Conservation (phyloP, 2,888 invertebrate species). For the Acanthosepion esculentum region DNA sequence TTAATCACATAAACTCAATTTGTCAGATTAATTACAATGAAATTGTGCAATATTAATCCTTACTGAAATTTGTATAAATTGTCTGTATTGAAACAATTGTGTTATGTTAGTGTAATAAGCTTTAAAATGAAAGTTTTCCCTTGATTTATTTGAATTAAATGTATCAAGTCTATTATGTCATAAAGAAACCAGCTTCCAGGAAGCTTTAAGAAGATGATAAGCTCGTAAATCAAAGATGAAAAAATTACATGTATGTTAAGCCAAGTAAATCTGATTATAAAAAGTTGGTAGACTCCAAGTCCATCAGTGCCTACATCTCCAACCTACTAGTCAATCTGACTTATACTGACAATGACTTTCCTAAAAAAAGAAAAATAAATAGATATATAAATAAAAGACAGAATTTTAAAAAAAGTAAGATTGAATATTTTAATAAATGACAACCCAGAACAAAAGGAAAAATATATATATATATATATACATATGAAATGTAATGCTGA, state of each 20-base stretch:
- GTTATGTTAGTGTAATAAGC: neutral
- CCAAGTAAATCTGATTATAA: neutral
- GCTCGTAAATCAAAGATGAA: neutral
- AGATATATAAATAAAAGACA: neutral
- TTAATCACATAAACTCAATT: no score
- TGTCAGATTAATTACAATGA: neutral
- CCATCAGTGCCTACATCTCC: neutral
- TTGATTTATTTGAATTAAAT: neutral
- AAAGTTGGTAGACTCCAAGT: neutral
- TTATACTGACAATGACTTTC: neutral
- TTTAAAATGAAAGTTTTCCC: neutral
- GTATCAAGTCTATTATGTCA: neutral
- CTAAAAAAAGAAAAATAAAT: neutral
- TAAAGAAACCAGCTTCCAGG: neutral
- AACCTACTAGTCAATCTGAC: neutral
- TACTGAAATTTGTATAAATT: neutral
- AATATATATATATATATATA: no score
- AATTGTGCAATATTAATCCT: neutral
- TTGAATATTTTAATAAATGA: neutral
- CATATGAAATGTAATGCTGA: neutral
- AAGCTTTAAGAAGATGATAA: neutral
- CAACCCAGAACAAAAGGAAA: neutral
- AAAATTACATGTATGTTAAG: neutral
- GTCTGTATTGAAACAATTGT: neutral
- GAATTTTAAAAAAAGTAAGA: no score